Evolutionary conservation across 2,113 vertebrate species (phyloP).

Genomic region (Pyrgilauda ruficollis): DNA sequence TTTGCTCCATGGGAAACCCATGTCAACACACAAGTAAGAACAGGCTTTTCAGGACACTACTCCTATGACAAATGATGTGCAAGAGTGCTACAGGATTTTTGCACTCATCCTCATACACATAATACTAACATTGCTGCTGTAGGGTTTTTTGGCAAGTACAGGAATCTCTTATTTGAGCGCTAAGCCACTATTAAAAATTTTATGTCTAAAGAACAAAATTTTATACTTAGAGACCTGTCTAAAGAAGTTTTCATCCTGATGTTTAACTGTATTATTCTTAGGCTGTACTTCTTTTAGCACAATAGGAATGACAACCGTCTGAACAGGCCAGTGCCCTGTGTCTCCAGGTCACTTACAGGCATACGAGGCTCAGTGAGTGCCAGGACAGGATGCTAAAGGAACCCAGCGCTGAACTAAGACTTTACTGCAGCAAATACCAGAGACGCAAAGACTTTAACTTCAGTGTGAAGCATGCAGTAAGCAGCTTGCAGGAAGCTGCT

Average conservation of each 20-base stretch:
- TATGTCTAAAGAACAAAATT: neutral
- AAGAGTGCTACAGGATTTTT: neutral
- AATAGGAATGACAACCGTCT: neutral
- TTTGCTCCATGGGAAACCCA: neutral
- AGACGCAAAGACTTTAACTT: neutral
- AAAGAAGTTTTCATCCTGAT: neutral
- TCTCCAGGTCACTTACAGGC: neutral
- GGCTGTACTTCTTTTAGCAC: neutral
- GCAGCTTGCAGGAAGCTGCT: neutral
- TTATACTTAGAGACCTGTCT: neutral
- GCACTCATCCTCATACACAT: neutral
- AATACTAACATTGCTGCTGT: neutral
- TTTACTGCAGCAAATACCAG: neutral
- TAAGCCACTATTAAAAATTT: neutral
- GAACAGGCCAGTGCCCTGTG: neutral
- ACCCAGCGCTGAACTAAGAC: neutral
- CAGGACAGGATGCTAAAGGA: neutral
- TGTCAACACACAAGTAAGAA: neutral
- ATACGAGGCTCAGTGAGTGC: neutral
- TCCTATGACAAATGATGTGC: neutral
- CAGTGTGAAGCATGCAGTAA: rapidly evolving
- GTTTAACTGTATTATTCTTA: neutral
- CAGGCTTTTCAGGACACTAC: neutral
- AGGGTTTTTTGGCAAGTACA: rapidly evolving
- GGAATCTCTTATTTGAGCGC: neutral